Evolutionary conservation across 2,888 invertebrate genomes (phyloP).

Genomic region (Cerastis rubricosa): DNA sequence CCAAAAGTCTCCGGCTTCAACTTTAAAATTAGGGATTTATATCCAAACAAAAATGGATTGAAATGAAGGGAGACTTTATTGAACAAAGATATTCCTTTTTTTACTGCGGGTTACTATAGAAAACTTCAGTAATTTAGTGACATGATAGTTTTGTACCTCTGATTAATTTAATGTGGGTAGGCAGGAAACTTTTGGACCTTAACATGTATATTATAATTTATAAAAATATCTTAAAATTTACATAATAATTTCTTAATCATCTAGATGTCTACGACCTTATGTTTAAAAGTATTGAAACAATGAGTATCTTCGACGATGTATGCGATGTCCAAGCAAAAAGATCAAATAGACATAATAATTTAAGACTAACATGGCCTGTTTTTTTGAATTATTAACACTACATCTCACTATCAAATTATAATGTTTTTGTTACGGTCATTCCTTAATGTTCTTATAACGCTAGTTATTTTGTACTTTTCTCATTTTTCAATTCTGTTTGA

Average conservation of each 20-base stretch:
- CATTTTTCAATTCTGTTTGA: not conserved
- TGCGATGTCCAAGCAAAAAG: not conserved
- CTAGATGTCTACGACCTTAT: not conserved
- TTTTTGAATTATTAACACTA: conserved; percentile 20
- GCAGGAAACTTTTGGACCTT: no score
- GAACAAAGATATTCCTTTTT: no score
- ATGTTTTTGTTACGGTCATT: not conserved
- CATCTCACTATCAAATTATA: conserved; percentile 25
- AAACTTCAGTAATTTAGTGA: no score
- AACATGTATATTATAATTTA: not conserved
- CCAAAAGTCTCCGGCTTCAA: no score
- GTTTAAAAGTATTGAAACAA: not conserved
- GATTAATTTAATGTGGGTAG: no score
- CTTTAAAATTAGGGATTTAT: no score
- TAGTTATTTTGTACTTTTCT: conserved; percentile 9
- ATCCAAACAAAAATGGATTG: no score
- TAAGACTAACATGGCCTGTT: conserved; percentile 27
- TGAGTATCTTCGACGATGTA: not conserved
- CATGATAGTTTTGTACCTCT: no score
- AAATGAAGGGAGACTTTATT: no score
- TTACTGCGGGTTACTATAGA: no score
- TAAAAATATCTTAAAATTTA: conserved; percentile 28
- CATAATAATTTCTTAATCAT: not conserved
- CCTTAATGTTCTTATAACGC: not conserved
- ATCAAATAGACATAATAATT: not conserved